These are phyloP conservation scores for Alaudala cheleensis DNA, from an alignment of 2,113 vertebrate genomes.

Conservation along the genomic window DNA sequence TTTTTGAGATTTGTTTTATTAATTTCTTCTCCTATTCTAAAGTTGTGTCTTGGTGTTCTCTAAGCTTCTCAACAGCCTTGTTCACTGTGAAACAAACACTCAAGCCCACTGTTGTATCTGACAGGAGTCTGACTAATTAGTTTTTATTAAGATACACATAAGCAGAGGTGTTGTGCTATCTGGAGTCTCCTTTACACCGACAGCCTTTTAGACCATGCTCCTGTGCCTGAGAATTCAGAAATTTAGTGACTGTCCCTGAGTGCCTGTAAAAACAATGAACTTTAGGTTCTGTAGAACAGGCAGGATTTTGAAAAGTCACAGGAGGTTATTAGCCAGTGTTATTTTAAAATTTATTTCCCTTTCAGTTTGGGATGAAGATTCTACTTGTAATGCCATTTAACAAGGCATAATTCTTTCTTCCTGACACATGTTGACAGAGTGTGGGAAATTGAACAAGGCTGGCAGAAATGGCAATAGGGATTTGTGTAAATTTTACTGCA, in stretches of 20 bases:
- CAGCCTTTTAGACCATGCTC: neutral
- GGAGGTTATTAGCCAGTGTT: slow-evolving; percentile 21
- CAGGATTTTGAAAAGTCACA: slow-evolving; percentile 48
- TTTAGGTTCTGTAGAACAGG: slow-evolving; percentile 4
- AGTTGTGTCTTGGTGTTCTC: neutral
- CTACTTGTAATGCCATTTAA: slow-evolving; percentile 47
- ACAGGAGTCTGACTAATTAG: neutral
- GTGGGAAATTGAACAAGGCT: neutral
- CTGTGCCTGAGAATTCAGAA: neutral
- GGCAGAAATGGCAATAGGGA: neutral
- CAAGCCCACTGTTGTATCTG: neutral
- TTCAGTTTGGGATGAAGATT: slow-evolving; percentile 16
- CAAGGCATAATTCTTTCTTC: slow-evolving; percentile 47
- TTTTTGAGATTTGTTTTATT: neutral
- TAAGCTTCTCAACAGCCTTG: neutral
- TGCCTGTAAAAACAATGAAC: slow-evolving; percentile 28
- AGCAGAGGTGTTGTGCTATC: neutral
- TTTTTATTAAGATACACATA: neutral
- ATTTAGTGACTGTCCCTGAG: neutral
- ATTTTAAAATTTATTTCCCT: slow-evolving; percentile 59
- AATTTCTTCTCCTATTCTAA: neutral
- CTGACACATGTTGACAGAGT: slow-evolving; percentile 33
- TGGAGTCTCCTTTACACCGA: neutral
- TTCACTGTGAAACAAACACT: neutral
- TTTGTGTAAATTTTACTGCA: neutral